These are phyloP conservation scores for Chunga burmeisteri DNA, from an alignment of 2,113 vertebrate species.

Conservation along the genomic window DNA sequence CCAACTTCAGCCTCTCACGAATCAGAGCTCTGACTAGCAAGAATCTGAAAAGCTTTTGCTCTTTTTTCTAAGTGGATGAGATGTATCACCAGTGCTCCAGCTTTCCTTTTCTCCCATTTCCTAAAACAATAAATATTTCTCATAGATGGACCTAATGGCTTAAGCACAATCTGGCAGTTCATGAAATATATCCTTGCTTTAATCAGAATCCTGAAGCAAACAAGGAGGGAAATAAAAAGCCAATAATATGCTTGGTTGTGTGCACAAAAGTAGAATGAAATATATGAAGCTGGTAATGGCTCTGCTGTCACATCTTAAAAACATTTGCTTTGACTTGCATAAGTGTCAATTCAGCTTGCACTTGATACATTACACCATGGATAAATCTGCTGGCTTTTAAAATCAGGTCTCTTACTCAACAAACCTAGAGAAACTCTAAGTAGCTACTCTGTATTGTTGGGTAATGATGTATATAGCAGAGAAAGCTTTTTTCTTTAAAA, in stretches of 20 bases:
- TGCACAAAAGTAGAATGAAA: conserved; percentile 63
- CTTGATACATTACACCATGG: conserved; percentile 44
- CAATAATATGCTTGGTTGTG: conserved; percentile 61
- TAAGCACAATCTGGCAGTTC: conserved; percentile 51
- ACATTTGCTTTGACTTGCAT: conserved; percentile 65
- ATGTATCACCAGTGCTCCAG: conserved; percentile 21
- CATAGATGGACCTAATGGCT: conserved; percentile 43
- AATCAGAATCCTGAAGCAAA: conserved; percentile 66
- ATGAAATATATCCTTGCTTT: conserved; percentile 61
- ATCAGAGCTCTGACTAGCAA: neutral
- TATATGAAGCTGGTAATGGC: conserved; percentile 67
- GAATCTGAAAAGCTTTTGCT: conserved; percentile 1
- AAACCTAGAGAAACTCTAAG: neutral
- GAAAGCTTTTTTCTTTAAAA: conserved; percentile 46
- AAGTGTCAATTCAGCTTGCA: conserved; percentile 61
- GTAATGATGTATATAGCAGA: conserved; percentile 47
- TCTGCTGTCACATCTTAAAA: conserved; percentile 67
- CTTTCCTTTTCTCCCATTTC: conserved; percentile 38
- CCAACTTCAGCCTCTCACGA: conserved; percentile 3
- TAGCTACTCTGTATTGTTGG: conserved; percentile 42
- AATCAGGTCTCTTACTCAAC: conserved; percentile 28
- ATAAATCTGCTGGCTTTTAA: conserved; percentile 52
- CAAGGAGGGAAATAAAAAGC: conserved; percentile 62
- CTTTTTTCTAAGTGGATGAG: conserved; percentile 14
- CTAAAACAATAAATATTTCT: conserved; percentile 62